Conservation (phyloP, 2,888 invertebrate species). For the Lycophotia porphyrea region DNA sequence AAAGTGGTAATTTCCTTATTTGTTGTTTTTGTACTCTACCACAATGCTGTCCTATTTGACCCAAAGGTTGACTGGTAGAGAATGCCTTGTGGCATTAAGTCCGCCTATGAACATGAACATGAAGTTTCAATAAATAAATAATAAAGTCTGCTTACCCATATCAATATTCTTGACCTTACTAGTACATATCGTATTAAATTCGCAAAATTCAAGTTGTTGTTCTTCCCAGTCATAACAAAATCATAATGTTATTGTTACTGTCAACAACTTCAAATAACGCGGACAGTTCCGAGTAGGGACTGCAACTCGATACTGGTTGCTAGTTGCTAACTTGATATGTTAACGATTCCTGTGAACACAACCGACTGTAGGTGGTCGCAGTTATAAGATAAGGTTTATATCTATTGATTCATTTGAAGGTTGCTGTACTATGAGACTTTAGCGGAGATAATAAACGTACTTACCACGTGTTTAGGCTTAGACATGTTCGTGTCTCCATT, state of each 20-base stretch:
- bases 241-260: constrained; percentile 41
- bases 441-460: neutral
- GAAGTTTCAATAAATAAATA: too few species aligned
- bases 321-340: constrained; percentile 52
- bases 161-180: constrained; percentile 13
- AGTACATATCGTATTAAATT: constrained; percentile 26
- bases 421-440: neutral
- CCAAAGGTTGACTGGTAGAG: too few species aligned
- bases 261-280: constrained; percentile 31
- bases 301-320: constrained; percentile 42
- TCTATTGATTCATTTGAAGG: constrained; percentile 19
- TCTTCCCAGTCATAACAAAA: constrained; percentile 19
- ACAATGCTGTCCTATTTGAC: too few species aligned
- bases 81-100: too few species aligned
- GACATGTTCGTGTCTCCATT: neutral
- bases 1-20: too few species aligned
- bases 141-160: neutral
- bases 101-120: too few species aligned
- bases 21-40: too few species aligned
- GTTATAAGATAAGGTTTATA: constrained; percentile 16
- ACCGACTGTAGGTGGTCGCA: constrained; percentile 49
- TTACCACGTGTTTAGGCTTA: neutral
- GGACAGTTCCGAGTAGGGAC: constrained; percentile 40
- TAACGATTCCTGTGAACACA: constrained; percentile 53
- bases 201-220: constrained; percentile 29